These are phyloP conservation scores for Drosophila erecta DNA, from an alignment of 1,140 invertebrate genomes.

Conservation along the genomic window DNA sequence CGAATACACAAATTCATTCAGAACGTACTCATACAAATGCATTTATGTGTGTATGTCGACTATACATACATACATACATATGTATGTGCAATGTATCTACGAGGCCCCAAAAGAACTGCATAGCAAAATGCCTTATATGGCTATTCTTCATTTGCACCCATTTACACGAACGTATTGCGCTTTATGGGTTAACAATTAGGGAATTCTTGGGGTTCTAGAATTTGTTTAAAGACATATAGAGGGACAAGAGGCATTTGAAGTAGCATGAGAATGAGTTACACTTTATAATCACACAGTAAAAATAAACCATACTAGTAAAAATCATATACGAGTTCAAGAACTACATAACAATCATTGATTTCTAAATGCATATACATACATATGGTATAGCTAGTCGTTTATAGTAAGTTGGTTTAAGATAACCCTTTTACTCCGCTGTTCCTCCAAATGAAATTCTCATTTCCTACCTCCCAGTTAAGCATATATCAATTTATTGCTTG, in stretches of 20 bases:
- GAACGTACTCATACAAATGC: no score
- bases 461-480: background rate
- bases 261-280: no score
- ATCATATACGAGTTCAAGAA: background rate
- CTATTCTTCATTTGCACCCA: conserved; percentile 22
- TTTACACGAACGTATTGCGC: background rate
- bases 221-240: no score
- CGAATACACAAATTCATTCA: conserved; percentile 21
- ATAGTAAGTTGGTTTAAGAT: background rate
- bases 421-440: background rate
- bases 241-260: no score
- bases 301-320: no score
- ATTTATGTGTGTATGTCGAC: background rate
- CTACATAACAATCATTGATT: background rate
- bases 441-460: background rate
- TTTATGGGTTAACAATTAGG: background rate
- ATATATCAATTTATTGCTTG: background rate
- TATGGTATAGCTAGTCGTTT: background rate
- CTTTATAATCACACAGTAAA: no score
- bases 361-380: background rate
- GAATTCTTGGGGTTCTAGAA: background rate
- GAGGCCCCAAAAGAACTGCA: conserved; percentile 33
- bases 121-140: conserved; percentile 20
- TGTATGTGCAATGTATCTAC: conserved; percentile 6
- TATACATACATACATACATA: no score